Base-by-base conservation (phyloP, 2,797 vertebrate species). In the Moxostoma hubbsi region DNA sequence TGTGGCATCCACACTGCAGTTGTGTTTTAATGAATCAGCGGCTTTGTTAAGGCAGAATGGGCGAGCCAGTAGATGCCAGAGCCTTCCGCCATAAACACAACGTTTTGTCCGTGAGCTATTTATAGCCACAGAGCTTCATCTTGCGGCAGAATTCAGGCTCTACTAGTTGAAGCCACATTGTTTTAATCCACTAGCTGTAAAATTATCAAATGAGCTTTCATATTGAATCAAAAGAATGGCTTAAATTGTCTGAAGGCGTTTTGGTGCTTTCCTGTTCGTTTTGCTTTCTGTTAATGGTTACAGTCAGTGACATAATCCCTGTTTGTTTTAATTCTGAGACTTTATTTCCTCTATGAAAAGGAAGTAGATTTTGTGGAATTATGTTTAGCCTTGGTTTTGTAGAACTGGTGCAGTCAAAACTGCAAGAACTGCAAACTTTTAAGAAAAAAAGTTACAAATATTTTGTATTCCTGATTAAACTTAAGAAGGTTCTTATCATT, bases 11-110 rank as follows among this genome's bases (percentile, higher is more conserved):
- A 86, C 88, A 89, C 89, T 87, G 91, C 91, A 90, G 90, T 89
- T 85, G 88, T 89, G 83, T 92, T 94, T 90, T 91, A 91, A 92
- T 93, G 93, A 94, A 92, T 95, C 93, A 94, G 93, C 92, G 13
- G 90, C 94, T 93, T 89, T 87, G 77, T 90, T 85, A 61, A 86
- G 88, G 85, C 73, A 36, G 73, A 73, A 81, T 80, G 85, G 83
- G 79, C 45, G 67, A 86, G 79, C 80, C 71, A 76, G 57, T 53
- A 13, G 18, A 24, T 69, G 50, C 51, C 64, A 65, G 65, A 68
- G 45, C 62, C 69, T 46, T 81, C 63, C 49, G 67, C 71, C 62
- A 74, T 79, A 79, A 85, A 86, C 82, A 82, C 81, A 75, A 81
- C 67, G 55, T 59, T 83, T 85, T 84, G 83, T 83, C 54, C 80